Evolutionary conservation across 2,113 vertebrate genomes (phyloP), one percentile per base, ranked within the genome.

Genomic region (Sardina pilchardus): DNA sequence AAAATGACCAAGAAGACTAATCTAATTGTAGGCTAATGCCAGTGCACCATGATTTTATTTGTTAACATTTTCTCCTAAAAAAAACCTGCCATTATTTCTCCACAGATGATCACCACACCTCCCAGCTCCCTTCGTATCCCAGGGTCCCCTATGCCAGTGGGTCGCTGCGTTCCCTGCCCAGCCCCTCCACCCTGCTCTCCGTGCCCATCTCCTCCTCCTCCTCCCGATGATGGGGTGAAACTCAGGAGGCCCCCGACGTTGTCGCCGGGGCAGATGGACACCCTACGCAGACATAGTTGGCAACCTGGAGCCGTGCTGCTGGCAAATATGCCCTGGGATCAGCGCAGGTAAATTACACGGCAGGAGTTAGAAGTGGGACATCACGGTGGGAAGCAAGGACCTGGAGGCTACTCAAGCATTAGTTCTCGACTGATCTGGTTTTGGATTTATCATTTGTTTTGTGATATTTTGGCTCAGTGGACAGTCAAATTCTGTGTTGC

Each of bases 271-370:
- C 56, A 44, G 7, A 67, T n/a, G 1, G 94, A 95, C 9, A 83
- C 89, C 0, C 90, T 94, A 89, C 93, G 95, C 12, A 90, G 96
- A 53, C 95, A 96, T 78, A 96, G 96, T 82, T 96, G 95, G 95
- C 96, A 96, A 26, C 95, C 95, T 0, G 95, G 90, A 3, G 89
- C 91, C 81, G 90, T 92, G 0, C 43, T 91, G n/a, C 89, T 88
- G 0, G 87, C 87, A 0, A 81, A 56, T 12, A 26, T 85, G 0
- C 81, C 91, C 48, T 93, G 90, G 17, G 90, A 90, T 21, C 53
- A 94, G 85, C 92, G 63, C 90, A 92, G 92, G 92, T 92, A 87
- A 59, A 71, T 53, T 4, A 47, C 4, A 47, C 7, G 1, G 50
- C 50, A 47, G 9, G 45, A 47, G 45, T 47, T 53, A 53, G 50